A percentile compares a stretch with the other conserved stretches of the same genome.
Conservation (phyloP, 2,888 invertebrate species). For the Tortricodes alternella region DNA sequence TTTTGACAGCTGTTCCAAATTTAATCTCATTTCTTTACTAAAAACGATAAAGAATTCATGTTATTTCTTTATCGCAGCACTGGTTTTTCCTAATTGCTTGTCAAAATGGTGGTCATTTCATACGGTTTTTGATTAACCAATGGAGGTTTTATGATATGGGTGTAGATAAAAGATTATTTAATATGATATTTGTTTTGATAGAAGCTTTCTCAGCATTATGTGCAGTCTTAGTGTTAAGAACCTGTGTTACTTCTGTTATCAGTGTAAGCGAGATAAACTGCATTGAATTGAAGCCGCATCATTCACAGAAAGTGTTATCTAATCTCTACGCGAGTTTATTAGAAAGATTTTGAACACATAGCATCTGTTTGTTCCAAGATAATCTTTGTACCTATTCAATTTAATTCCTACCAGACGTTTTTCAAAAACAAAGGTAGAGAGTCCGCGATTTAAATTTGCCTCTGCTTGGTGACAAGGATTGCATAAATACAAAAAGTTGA, state of each 20-base stretch:
- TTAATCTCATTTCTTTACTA: too few species aligned
- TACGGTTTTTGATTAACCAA: too few species aligned
- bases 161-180: background rate
- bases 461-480: constrained; percentile 26
- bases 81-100: too few species aligned
- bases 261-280: constrained; percentile 15
- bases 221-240: constrained; percentile 9
- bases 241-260: constrained; percentile 8
- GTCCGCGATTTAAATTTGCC: constrained; percentile 6
- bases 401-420: background rate
- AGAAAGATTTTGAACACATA: constrained; percentile 5
- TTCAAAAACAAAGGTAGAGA: background rate
- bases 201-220: constrained; percentile 11
- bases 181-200: constrained; percentile 9
- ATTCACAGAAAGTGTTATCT: constrained; percentile 22
- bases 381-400: background rate
- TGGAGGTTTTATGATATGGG: too few species aligned
- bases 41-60: too few species aligned
- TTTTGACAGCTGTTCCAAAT: too few species aligned
- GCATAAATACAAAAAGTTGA: constrained; percentile 23
- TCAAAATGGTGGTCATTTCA: too few species aligned
- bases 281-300: constrained; percentile 19
- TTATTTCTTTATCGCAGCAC: too few species aligned
- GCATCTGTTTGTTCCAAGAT: background rate
- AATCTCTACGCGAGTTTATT: constrained; percentile 7